phyloP scores from a whole-genome alignment of 2,888 invertebrate genomes.

The Sarcophaga subvicina region DNA sequence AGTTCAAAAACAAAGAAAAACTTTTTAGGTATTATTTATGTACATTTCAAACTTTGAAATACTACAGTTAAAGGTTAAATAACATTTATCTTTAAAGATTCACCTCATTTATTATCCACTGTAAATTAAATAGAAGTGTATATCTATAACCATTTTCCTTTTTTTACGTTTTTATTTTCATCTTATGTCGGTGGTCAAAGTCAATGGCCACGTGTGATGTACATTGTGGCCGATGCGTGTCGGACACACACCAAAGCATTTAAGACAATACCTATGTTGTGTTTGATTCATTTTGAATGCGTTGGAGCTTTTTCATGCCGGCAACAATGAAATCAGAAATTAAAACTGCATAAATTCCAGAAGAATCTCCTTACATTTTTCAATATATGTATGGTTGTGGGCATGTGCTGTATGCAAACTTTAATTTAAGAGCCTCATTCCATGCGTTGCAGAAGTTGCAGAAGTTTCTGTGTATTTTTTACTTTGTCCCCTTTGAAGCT shows the following conservation, averaged over 20 bases:
- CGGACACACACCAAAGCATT: slow-evolving; percentile 53
- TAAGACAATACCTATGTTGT: slow-evolving; percentile 39
- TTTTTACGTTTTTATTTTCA: neutral
- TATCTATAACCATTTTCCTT: neutral
- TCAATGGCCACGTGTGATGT: slow-evolving; percentile 51
- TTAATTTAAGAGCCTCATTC: neutral
- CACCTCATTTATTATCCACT: too few species aligned
- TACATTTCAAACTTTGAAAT: too few species aligned
- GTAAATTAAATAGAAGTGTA: too few species aligned
- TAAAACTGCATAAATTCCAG: slow-evolving; percentile 49
- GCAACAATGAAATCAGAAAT: slow-evolving; percentile 32
- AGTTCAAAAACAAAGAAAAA: too few species aligned
- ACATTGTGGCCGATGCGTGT: slow-evolving; percentile 49
- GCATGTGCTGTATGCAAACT: slow-evolving; percentile 1
- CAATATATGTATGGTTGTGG: neutral
- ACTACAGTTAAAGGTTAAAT: too few species aligned
- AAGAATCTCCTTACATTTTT: slow-evolving; percentile 39
- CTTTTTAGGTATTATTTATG: too few species aligned
- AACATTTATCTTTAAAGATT: too few species aligned
- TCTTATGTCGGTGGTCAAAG: slow-evolving; percentile 4
- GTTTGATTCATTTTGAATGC: slow-evolving; percentile 34
- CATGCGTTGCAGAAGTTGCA: neutral
- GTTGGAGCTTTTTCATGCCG: slow-evolving; percentile 35
- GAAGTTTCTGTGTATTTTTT: neutral
- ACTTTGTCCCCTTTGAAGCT: neutral